Conservation (phyloP, 2,797 vertebrate genomes). For the Rhinichthys osculus region DNA sequence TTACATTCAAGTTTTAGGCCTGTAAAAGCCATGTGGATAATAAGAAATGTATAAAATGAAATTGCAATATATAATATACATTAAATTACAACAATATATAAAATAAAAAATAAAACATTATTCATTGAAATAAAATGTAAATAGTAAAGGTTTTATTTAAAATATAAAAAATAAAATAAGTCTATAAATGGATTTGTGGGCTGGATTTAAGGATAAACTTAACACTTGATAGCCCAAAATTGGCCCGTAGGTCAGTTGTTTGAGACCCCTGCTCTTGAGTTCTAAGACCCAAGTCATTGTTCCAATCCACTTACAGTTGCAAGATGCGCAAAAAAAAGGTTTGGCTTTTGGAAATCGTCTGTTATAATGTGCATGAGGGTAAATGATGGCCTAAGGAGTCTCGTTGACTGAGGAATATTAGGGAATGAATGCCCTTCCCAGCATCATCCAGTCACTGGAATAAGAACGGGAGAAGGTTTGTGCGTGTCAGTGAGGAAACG, state of each 20-base stretch:
- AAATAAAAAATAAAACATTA: background rate
- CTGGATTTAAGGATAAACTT: background rate
- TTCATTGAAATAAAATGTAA: background rate
- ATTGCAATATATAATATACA: constrained; percentile 11
- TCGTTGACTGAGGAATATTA: background rate
- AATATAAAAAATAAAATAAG: too few relatives aligned
- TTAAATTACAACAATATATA: constrained; percentile 15
- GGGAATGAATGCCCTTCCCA: background rate
- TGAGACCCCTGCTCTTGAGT: constrained; percentile 15
- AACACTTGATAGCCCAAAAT: background rate
- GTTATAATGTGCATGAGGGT: background rate
- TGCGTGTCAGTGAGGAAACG: constrained; percentile 85
- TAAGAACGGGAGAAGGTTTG: background rate
- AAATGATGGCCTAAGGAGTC: too few relatives aligned
- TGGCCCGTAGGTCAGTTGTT: background rate
- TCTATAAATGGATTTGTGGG: background rate
- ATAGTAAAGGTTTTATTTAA: background rate
- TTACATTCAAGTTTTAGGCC: constrained; percentile 23
- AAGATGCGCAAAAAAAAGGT: background rate
- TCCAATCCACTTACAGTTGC: background rate
- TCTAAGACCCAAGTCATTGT: background rate
- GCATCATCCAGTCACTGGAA: background rate
- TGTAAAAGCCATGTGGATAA: constrained; percentile 56
- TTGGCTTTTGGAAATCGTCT: background rate
- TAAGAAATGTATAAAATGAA: constrained; percentile 1